phyloP scores from a whole-genome alignment of 2,113 vertebrate genomes.

The Daubentonia madagascariensis region DNA sequence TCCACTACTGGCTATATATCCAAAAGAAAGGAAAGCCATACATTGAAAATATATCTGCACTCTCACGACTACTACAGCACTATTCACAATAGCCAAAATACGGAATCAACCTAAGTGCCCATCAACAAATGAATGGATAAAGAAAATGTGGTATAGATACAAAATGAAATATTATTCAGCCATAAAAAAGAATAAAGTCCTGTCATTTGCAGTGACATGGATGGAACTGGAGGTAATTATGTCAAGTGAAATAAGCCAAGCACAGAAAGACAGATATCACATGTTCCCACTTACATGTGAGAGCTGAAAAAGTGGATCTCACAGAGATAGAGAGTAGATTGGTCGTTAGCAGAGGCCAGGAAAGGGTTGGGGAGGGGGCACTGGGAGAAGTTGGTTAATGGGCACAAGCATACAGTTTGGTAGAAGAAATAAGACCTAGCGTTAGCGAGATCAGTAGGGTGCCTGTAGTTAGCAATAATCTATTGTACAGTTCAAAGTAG shows the following conservation, averaged over 20 bases:
- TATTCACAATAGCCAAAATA: not conserved
- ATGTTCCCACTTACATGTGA: not conserved
- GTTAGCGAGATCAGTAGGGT: too few relatives aligned
- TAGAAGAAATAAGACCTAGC: too few relatives aligned
- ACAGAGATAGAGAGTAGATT: not conserved
- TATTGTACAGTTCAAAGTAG: too few relatives aligned
- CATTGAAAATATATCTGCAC: not conserved
- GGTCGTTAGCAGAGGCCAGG: not conserved
- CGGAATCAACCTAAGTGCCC: not conserved
- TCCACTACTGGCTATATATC: not conserved
- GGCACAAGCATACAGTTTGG: too few relatives aligned
- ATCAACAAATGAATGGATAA: not conserved
- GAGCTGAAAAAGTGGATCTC: not conserved
- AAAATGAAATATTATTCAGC: not conserved
- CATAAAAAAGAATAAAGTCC: not conserved
- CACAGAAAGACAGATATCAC: not conserved
- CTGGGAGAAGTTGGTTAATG: too few relatives aligned
- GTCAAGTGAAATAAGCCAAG: not conserved
- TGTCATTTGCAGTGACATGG: not conserved
- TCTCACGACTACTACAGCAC: not conserved
- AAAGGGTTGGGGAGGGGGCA: not conserved
- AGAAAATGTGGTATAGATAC: not conserved
- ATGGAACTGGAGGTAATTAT: not conserved
- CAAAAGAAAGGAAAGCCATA: not conserved
- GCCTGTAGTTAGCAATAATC: too few relatives aligned